Evolutionary conservation across 2,113 vertebrate genomes (phyloP).

Genomic region (Lagopus leucura): DNA sequence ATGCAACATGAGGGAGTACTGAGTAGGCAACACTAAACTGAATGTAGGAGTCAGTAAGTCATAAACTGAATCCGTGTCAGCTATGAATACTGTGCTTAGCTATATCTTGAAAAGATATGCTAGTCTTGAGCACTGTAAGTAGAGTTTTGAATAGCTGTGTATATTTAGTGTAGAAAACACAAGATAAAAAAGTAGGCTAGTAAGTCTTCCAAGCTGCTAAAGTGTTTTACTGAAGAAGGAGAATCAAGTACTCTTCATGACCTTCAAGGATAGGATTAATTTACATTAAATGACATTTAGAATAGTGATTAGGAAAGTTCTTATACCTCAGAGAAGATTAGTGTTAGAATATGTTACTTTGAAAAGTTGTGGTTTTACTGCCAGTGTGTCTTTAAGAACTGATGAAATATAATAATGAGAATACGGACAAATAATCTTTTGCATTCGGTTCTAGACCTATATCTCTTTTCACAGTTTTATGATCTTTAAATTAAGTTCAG

Average conservation of each 20-base stretch:
- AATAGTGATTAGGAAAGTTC: neutral
- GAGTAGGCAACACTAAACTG: neutral
- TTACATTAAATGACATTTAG: neutral
- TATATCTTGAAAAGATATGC: neutral
- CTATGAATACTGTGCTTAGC: neutral
- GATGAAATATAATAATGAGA: neutral
- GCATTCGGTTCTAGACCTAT: neutral
- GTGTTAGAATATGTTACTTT: neutral
- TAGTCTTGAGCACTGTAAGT: neutral
- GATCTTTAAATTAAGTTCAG: neutral
- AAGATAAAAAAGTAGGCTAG: neutral
- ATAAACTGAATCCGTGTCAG: neutral
- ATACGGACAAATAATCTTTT: neutral
- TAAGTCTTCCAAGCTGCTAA: neutral
- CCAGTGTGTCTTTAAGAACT: neutral
- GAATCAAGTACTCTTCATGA: neutral
- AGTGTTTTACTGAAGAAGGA: neutral
- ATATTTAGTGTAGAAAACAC: neutral
- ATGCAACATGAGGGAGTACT: neutral
- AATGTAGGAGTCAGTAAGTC: neutral
- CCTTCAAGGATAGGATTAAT: neutral
- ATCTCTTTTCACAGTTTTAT: neutral
- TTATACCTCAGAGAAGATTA: neutral
- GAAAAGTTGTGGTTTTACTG: neutral
- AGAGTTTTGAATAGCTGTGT: rapidly evolving